Percentiles rank a stretch among this genome's conserved stretches.
phyloP scores from a whole-genome alignment of 2,888 invertebrate genomes.

The Mesorhabditis sp. region DNA sequence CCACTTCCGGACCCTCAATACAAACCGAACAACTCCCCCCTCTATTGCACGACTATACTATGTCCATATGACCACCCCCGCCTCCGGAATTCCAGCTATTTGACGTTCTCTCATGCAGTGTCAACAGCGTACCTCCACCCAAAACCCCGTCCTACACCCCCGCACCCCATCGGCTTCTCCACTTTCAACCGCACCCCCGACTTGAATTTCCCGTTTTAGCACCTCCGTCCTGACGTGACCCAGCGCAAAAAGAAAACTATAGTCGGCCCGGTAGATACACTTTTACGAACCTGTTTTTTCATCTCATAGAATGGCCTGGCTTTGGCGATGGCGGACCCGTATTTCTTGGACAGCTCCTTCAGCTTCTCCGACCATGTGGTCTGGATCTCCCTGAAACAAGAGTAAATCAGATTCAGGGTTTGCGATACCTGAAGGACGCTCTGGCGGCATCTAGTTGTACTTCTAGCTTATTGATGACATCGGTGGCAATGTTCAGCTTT shows the following conservation, averaged over 20 bases:
- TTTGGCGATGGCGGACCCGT: slow-evolving; percentile 52
- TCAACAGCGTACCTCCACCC: too few relatives aligned
- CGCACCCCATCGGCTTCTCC: too few relatives aligned
- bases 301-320: slow-evolving; percentile 56
- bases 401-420: not conserved
- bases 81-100: too few relatives aligned
- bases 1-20: too few relatives aligned
- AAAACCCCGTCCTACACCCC: too few relatives aligned
- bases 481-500: slow-evolving; percentile 61
- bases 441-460: slow-evolving; percentile 58
- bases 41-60: too few relatives aligned
- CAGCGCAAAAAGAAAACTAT: not conserved
- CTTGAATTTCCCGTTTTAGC: too few relatives aligned
- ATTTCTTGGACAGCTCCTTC: slow-evolving; percentile 54
- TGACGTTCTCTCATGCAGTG: too few relatives aligned
- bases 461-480: slow-evolving; percentile 61
- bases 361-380: slow-evolving; percentile 47
- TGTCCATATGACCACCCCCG: too few relatives aligned
- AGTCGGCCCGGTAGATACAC: not conserved
- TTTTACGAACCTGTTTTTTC: slow-evolving; percentile 32
- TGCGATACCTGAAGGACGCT: slow-evolving; percentile 37
- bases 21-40: too few relatives aligned
- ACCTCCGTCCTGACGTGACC: not conserved
- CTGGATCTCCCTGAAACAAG: slow-evolving; percentile 45
- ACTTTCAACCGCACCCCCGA: not conserved